A percentile compares a stretch with the other conserved stretches of the same genome.
phyloP scores from a whole-genome alignment of 2,113 vertebrate genomes.

The Diphyllodes magnificus region DNA sequence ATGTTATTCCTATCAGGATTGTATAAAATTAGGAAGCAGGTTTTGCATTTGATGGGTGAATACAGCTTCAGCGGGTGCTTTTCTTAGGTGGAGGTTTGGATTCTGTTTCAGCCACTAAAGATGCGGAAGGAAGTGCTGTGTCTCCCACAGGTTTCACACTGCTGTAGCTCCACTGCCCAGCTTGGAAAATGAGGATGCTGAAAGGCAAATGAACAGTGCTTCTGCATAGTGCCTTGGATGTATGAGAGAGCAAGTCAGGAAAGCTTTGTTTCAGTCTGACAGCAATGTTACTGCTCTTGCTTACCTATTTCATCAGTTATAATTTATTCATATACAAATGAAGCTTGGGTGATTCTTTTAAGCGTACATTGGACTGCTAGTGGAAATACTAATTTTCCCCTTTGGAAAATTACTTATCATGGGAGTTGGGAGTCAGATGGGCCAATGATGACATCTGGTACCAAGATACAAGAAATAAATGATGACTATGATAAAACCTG shows the following conservation, averaged over 20 bases:
- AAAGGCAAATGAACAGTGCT: not conserved
- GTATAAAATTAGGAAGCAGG: conserved; percentile 16
- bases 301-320: not conserved
- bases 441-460: not conserved
- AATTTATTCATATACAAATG: not conserved
- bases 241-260: not conserved
- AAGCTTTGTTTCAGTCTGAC: not conserved
- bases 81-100: not conserved
- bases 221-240: not conserved
- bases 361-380: not conserved
- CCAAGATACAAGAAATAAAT: not conserved
- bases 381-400: not conserved
- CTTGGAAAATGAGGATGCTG: not conserved
- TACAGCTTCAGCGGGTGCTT: not conserved
- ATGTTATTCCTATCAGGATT: not conserved
- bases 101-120: not conserved
- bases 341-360: not conserved
- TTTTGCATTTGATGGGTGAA: conserved; percentile 11
- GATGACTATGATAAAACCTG: not conserved
- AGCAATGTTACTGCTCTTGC: not conserved
- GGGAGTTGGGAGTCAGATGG: not conserved
- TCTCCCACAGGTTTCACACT: not conserved
- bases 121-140: fast-evolving
- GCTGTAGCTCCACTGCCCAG: not conserved
- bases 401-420: not conserved